These are phyloP conservation scores for Mesembrinibis cayennensis DNA, from an alignment of 2,113 vertebrate species.

Conservation along the genomic window DNA sequence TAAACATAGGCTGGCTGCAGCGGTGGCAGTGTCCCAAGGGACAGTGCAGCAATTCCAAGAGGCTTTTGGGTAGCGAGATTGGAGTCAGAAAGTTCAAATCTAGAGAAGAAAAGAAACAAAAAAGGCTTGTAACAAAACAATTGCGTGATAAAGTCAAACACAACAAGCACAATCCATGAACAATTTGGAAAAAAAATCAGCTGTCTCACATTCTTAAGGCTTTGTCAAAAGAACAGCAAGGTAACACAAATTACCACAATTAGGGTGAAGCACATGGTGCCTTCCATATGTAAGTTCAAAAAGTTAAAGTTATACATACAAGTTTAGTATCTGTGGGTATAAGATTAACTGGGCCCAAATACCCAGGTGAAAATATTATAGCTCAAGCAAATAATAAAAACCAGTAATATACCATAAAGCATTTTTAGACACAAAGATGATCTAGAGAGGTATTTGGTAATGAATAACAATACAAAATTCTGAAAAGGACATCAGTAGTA, in stretches of 20 bases:
- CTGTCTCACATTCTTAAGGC: background rate
- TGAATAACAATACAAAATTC: background rate
- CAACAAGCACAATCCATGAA: background rate
- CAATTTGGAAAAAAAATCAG: background rate
- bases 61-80: conserved; percentile 87
- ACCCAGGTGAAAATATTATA: background rate
- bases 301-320: background rate
- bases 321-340: background rate
- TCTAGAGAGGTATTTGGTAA: background rate
- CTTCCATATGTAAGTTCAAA: background rate
- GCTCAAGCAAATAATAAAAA: background rate
- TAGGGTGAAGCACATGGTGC: background rate
- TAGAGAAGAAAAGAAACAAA: conserved; percentile 64
- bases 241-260: background rate
- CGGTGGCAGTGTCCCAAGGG: conserved; percentile 95
- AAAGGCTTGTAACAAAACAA: background rate
- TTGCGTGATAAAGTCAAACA: background rate
- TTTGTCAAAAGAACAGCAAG: background rate
- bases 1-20: conserved; percentile 97
- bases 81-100: conserved; percentile 83
- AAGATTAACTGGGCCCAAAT: background rate
- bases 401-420: background rate
- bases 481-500: background rate
- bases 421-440: background rate
- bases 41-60: conserved; percentile 87